These are phyloP conservation scores for Nemapogon koenigi DNA, from an alignment of 2,888 invertebrate species.

Conservation along the genomic window DNA sequence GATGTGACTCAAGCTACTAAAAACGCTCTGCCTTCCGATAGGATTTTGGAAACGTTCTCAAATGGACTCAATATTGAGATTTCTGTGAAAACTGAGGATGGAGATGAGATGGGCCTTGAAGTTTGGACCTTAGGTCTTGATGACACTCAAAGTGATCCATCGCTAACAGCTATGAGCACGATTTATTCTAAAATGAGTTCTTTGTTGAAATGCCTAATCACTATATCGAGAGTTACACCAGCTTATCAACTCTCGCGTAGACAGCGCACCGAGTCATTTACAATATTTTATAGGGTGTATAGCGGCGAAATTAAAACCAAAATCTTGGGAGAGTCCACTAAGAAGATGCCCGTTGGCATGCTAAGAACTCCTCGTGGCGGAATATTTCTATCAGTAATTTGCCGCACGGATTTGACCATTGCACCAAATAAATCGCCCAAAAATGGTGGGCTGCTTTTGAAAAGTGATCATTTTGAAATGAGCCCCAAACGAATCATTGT, in stretches of 20 bases:
- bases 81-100: slow-evolving; percentile 87
- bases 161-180: slow-evolving; percentile 75
- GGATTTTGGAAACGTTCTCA: slow-evolving; percentile 45
- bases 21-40: slow-evolving; percentile 67
- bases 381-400: slow-evolving; percentile 81
- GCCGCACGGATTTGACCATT: slow-evolving; percentile 92
- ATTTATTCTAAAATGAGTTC: slow-evolving; percentile 95
- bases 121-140: slow-evolving; percentile 82
- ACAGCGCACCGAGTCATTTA: slow-evolving; percentile 88
- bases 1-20: slow-evolving; percentile 87
- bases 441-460: slow-evolving; percentile 78
- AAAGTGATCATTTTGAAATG: slow-evolving; percentile 90
- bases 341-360: slow-evolving; percentile 83
- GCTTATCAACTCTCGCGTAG: slow-evolving; percentile 90
- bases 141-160: slow-evolving; percentile 71
- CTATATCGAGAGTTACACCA: slow-evolving; percentile 90
- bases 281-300: slow-evolving; percentile 89
- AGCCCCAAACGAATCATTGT: slow-evolving; percentile 72
- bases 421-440: slow-evolving; percentile 80
- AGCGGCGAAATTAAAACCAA: slow-evolving; percentile 80
- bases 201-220: slow-evolving; percentile 87
- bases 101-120: slow-evolving; percentile 90
- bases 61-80: slow-evolving; percentile 87
- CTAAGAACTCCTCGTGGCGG: slow-evolving; percentile 89
- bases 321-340: slow-evolving; percentile 80